Percentiles rank a stretch among this genome's conserved stretches.
Evolutionary conservation across 2,113 vertebrate species (phyloP).

Genomic region (Eurystomus gularis): DNA sequence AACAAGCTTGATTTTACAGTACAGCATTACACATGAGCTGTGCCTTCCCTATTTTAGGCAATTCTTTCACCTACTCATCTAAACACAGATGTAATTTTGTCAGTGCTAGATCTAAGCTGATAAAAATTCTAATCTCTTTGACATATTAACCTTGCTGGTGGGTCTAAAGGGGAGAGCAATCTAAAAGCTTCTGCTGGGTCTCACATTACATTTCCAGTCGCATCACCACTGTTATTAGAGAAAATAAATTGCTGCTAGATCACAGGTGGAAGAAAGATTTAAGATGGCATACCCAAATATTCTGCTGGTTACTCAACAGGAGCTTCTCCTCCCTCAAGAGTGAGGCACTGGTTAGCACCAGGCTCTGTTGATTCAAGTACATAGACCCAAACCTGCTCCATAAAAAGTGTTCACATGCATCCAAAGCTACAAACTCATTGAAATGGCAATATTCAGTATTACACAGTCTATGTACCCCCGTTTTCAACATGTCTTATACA

Average conservation of each 20-base stretch:
- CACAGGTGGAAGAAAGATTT: neutral
- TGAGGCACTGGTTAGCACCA: neutral
- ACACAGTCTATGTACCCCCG: neutral
- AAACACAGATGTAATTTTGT: neutral
- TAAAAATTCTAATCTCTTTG: neutral
- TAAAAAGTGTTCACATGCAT: neutral
- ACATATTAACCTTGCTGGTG: neutral
- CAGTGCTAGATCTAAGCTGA: neutral
- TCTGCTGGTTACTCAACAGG: neutral
- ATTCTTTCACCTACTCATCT: neutral
- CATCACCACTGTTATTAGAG: neutral
- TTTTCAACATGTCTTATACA: neutral
- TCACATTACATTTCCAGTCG: neutral
- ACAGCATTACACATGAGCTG: fast-evolving
- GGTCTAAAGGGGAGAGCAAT: neutral
- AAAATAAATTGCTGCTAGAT: neutral
- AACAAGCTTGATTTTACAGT: neutral
- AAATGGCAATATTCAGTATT: neutral
- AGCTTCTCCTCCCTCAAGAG: neutral
- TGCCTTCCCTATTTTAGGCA: neutral
- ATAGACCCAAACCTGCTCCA: neutral
- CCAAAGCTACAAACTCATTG: neutral
- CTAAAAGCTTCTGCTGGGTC: neutral
- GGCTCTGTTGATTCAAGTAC: neutral
- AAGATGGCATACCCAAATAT: neutral